phyloP scores from a whole-genome alignment of 2,113 vertebrate species.

The Sapayoa aenigma region DNA sequence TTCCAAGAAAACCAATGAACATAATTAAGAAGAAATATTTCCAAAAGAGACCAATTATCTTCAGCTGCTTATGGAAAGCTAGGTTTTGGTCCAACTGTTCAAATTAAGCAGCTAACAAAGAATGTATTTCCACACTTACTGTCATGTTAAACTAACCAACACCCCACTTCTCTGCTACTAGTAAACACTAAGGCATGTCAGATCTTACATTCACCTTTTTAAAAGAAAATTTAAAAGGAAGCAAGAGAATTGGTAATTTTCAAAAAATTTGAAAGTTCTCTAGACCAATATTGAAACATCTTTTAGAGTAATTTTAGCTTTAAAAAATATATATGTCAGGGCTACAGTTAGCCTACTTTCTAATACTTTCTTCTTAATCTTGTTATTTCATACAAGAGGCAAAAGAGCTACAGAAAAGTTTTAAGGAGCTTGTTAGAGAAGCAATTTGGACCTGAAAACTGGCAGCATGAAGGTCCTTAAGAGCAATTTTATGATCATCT shows the following conservation, averaged over 20 bases:
- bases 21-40: background rate
- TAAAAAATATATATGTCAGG: background rate
- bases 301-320: background rate
- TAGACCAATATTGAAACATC: background rate
- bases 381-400: background rate
- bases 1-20: background rate
- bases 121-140: background rate
- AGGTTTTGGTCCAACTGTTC: background rate
- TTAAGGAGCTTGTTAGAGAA: background rate
- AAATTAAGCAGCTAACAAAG: background rate
- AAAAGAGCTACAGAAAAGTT: background rate
- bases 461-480: background rate
- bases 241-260: fast-evolving
- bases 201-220: background rate
- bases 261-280: fast-evolving
- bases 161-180: background rate
- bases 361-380: background rate
- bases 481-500: background rate
- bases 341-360: background rate
- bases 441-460: background rate
- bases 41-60: background rate
- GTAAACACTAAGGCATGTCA: background rate
- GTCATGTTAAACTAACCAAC: background rate
- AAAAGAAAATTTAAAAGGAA: background rate
- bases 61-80: background rate